These are phyloP conservation scores for Oncopodura yosiiana DNA, from an alignment of 1,140 invertebrate species.

Conservation along the genomic window DNA sequence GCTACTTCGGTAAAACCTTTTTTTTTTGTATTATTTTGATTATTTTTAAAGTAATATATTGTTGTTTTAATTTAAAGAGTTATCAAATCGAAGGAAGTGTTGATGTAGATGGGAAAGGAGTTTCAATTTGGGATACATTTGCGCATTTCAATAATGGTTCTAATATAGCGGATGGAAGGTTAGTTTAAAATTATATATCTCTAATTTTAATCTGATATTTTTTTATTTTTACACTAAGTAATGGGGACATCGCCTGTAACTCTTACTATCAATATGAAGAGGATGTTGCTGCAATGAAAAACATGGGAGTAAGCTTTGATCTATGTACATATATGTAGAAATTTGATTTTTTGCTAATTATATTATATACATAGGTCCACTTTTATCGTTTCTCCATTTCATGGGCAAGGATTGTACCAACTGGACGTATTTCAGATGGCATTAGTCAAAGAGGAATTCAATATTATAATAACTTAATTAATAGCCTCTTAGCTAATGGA, in stretches of 20 bases:
- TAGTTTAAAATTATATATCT: too few relatives aligned
- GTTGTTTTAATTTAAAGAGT: not conserved
- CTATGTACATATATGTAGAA: not conserved
- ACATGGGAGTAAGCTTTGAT: constrained; percentile 42
- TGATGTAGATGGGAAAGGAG: constrained; percentile 45
- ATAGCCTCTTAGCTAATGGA: constrained; percentile 34
- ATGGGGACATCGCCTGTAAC: constrained; percentile 57
- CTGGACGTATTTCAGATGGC: constrained; percentile 3
- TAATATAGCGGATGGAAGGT: too few relatives aligned
- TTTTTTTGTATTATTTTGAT: too few relatives aligned
- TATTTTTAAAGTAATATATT: too few relatives aligned
- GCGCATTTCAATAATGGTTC: not conserved
- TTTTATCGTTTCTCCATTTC: constrained; percentile 32
- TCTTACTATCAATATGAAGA: constrained; percentile 56
- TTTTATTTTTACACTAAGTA: too few relatives aligned
- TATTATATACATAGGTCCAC: constrained; percentile 5
- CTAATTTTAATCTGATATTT: too few relatives aligned
- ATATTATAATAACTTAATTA: constrained; percentile 39
- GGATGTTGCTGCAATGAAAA: constrained; percentile 51
- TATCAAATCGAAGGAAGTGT: constrained; percentile 58
- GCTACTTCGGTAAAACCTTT: too few relatives aligned
- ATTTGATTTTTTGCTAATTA: not conserved
- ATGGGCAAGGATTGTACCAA: constrained; percentile 30
- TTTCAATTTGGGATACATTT: constrained; percentile 31
- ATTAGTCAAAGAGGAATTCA: constrained; percentile 36